A percentile compares a stretch with the other conserved stretches of the same genome.
These are phyloP conservation scores for Tupiocoris notatus DNA, from an alignment of 2,888 invertebrate species.

Conservation along the genomic window DNA sequence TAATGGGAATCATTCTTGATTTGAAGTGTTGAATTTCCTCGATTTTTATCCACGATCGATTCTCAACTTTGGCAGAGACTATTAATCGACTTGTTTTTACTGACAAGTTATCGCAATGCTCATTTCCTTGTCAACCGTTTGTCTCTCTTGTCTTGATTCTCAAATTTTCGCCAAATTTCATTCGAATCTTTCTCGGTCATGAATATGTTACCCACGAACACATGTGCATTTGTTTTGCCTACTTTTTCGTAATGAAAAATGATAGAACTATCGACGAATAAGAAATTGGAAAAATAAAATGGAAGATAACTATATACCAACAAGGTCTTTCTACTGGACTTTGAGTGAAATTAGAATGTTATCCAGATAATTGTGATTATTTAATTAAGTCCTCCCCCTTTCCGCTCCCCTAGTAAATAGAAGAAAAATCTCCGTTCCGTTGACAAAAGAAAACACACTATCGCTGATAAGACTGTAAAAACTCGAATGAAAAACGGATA, in stretches of 20 bases:
- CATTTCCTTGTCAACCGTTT: background rate
- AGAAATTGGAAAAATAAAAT: background rate
- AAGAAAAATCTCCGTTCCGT: constrained; percentile 20
- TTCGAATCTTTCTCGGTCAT: constrained; percentile 16
- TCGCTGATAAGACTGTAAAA: constrained; percentile 36
- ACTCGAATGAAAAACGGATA: constrained; percentile 20
- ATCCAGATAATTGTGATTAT: constrained; percentile 46
- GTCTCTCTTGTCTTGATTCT: background rate
- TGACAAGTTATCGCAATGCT: background rate
- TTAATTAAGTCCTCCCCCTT: constrained; percentile 30
- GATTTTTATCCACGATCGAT: too few relatives aligned
- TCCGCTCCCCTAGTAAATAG: constrained; percentile 16
- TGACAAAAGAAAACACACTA: constrained; percentile 1
- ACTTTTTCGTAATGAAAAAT: background rate
- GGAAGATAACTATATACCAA: constrained; percentile 37
- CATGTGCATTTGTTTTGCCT: constrained; percentile 14
- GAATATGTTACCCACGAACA: constrained; percentile 20
- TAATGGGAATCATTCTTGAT: too few relatives aligned
- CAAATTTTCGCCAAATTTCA: constrained; percentile 4
- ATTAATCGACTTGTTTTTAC: too few relatives aligned
- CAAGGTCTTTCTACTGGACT: constrained; percentile 45
- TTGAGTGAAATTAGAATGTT: constrained; percentile 46
- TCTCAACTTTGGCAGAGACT: too few relatives aligned
- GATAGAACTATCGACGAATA: too few relatives aligned
- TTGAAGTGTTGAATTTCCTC: too few relatives aligned